These are phyloP conservation scores for Andrena trimmerana DNA, from an alignment of 2,888 invertebrate species.

Conservation along the genomic window DNA sequence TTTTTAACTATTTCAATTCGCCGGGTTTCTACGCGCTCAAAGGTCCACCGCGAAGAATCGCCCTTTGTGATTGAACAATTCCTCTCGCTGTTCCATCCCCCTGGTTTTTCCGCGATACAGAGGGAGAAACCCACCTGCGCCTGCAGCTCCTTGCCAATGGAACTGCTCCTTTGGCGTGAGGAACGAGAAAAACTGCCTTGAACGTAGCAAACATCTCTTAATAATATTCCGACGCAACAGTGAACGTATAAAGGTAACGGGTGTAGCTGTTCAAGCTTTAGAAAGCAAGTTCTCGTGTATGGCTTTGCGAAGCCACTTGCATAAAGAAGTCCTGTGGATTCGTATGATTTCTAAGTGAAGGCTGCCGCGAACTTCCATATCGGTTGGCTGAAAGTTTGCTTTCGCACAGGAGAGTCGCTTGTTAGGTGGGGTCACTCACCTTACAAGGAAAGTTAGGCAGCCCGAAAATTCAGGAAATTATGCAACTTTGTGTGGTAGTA, in stretches of 20 bases:
- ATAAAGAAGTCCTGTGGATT: too few species aligned
- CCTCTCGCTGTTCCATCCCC: background rate
- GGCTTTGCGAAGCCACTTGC: too few species aligned
- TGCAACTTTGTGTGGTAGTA: too few species aligned
- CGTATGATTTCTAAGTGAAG: too few species aligned
- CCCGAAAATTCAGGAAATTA: too few species aligned
- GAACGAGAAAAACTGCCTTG: background rate
- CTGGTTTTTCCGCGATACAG: background rate
- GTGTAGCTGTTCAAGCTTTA: background rate
- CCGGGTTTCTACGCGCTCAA: background rate
- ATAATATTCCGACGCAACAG: too few species aligned
- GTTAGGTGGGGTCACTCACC: too few species aligned
- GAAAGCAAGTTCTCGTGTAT: background rate
- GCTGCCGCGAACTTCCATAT: too few species aligned
- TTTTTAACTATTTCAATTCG: constrained; percentile 39
- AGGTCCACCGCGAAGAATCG: background rate
- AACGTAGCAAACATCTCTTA: background rate
- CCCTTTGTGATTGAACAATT: constrained; percentile 4
- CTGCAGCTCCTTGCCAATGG: background rate
- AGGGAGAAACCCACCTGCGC: background rate
- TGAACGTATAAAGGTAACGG: too few species aligned
- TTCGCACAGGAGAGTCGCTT: too few species aligned
- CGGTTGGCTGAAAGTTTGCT: too few species aligned
- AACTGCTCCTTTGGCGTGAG: background rate
- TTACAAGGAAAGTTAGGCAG: too few species aligned